Percentiles rank a stretch among this genome's conserved stretches.
Evolutionary conservation across 2,888 invertebrate genomes (phyloP).

Genomic region (Amorpha juglandis): DNA sequence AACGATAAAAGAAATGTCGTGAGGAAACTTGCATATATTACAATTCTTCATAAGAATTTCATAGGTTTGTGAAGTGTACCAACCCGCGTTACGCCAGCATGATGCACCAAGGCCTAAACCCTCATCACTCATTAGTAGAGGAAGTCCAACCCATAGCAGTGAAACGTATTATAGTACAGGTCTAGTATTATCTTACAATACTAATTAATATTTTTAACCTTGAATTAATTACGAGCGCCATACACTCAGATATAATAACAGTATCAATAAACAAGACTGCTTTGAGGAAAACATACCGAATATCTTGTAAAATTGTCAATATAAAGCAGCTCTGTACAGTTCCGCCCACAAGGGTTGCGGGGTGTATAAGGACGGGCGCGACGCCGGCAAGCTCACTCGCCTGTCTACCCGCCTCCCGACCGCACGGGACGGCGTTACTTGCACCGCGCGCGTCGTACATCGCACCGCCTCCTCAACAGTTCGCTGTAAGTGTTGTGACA

Average conservation of each 20-base stretch:
- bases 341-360: constrained; percentile 14
- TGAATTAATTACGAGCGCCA: neutral
- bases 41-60: no score
- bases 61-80: no score
- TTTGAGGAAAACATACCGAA: neutral
- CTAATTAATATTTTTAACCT: neutral
- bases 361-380: constrained; percentile 15
- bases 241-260: neutral
- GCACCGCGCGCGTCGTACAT: constrained; percentile 8
- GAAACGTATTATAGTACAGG: no score
- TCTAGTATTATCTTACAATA: neutral
- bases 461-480: constrained; percentile 8
- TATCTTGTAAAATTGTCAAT: constrained; percentile 18
- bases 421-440: constrained; percentile 15
- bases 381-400: constrained; percentile 2
- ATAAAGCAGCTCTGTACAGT: constrained; percentile 7
- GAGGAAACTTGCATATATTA: no score
- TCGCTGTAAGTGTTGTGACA: constrained; percentile 17
- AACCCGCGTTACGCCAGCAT: no score
- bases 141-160: no score
- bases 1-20: no score
- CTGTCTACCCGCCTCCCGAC: constrained; percentile 15
- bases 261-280: neutral
- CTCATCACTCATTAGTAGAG: no score
- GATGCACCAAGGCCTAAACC: no score